Base-by-base conservation (phyloP, 2,888 invertebrate species). In the Macrosoma leucophasiata region DNA sequence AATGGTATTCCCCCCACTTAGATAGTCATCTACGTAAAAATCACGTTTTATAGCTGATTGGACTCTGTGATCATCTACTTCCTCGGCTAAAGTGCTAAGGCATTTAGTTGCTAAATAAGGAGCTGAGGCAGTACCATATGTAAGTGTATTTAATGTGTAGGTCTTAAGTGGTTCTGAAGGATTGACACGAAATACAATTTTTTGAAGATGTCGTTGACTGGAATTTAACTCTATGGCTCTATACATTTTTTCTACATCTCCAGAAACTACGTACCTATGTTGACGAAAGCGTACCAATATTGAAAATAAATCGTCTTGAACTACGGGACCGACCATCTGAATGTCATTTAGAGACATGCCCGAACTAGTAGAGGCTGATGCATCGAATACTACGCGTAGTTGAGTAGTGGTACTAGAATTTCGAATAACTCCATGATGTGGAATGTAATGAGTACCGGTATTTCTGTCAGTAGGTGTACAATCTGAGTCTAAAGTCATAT, bases 301-400 rank as follows among this genome's bases (percentile, higher is more conserved):
- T 1, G 41, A 40, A 6, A 39, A 24, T 3, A 50, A 24, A 23
- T 44, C 44, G 4, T 43, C 41, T 19, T 50, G 48, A 8, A 50
- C 38, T 5, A 38, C 39, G 1, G 48, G 50, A 2, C 46, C 48
- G 1, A 48, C 35, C 19, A 33, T 17, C 18, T 42, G 36, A 1
- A 48, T 34, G 12, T 45, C 32, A 28, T 48, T 50, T 8, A 45
- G 20, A 3, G 12, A 48, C 50, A 1, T 3, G 4, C 50, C 51
- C 6, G 47, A 29, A 10, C 39, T 25, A 3, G 48, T 31, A 8
- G 9, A 14, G 4, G 50, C 47, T n/a, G 51, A 49, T 2, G 37
- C 52, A 28, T 59, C 51, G 28, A 48, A 54, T 1, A 56, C 58
- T 3, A 36, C 33, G 4, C 56, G 34, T 4, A 55, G 26, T 21